Conservation (phyloP, 1,140 invertebrate genomes). For the Trachymyrmex septentrionalis region DNA sequence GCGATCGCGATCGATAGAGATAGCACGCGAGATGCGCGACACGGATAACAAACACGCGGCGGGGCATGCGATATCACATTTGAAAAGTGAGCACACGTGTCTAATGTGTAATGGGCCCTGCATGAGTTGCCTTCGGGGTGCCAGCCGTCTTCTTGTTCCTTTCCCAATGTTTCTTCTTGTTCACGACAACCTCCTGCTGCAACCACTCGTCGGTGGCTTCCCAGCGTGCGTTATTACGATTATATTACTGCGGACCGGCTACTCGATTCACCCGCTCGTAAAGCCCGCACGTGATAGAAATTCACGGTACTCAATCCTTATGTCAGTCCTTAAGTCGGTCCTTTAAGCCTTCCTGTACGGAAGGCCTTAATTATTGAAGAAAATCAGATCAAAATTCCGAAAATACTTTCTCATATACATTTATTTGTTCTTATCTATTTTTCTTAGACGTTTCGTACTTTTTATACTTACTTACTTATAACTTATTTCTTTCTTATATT, state of each 20-base stretch:
- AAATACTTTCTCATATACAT: neutral
- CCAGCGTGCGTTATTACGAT: constrained; percentile 40
- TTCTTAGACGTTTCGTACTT: neutral
- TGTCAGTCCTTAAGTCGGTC: neutral
- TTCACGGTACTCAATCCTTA: neutral
- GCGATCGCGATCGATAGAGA: constrained; percentile 50
- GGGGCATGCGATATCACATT: constrained; percentile 8
- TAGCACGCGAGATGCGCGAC: constrained; percentile 24
- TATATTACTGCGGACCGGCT: neutral
- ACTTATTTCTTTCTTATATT: neutral
- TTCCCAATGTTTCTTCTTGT: neutral
- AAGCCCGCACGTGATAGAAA: constrained; percentile 11
- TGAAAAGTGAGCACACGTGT: constrained; percentile 48
- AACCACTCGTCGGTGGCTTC: constrained; percentile 1
- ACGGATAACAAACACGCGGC: constrained; percentile 41
- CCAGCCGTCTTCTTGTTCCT: constrained; percentile 9
- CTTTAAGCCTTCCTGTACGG: neutral
- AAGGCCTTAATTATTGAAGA: neutral
- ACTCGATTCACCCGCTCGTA: constrained; percentile 2
- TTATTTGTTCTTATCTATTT: neutral
- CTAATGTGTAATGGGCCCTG: constrained; percentile 38
- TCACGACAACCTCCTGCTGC: constrained; percentile 21
- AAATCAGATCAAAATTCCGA: neutral
- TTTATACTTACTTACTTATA: neutral
- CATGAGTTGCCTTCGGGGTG: constrained; percentile 19